Evolutionary conservation across 2,113 vertebrate species (phyloP), one percentile per base, ranked within the genome.

Genomic region (Labeo catla): DNA sequence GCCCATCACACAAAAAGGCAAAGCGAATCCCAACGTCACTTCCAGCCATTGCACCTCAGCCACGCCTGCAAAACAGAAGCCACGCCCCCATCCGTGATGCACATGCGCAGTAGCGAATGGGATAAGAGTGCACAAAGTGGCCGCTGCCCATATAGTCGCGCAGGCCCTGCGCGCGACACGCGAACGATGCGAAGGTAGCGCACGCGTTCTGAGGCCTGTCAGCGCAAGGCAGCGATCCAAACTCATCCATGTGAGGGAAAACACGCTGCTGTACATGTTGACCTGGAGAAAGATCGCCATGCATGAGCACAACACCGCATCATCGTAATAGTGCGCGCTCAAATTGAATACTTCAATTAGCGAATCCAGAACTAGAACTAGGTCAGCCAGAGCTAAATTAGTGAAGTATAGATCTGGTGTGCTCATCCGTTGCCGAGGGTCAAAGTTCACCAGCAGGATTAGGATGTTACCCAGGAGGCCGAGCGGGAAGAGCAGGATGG

Each of bases 221-320:
- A 98, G 94, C 0, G 95, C 96, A 0, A 97, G 88, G 74, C 96
- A 98, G 39, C 97, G 95, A 93, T 98, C 97, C 1, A 97, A 95
- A 92, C 97, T 98, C 97, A 98, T 98, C 97, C 97, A 98, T 9
- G 97, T 97, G 74, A 98, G 93, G 92, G 97, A 98, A 94, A 98
- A 98, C 89, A 98, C 93, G 10, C 97, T 98, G 95, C 97, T 98
- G 93, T 98, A 98, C 97, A 98, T 97, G 95, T 98, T 98, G 90
- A 95, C 94, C 93, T 98, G 96, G 90, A 98, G 96, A 93, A 98
- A 98, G 65, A 98, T 92, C 0, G 96, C 95, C 97, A 98, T 98
- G 89, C 97, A 98, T 82, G 97, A 97, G 86, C 97, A 98, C 13
- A 98, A 96, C 66, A 93, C 94, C 0, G 96, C 93, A 12, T 95